phyloP scores from a whole-genome alignment of 2,113 vertebrate genomes.

The Ramphastos sulfuratus region DNA sequence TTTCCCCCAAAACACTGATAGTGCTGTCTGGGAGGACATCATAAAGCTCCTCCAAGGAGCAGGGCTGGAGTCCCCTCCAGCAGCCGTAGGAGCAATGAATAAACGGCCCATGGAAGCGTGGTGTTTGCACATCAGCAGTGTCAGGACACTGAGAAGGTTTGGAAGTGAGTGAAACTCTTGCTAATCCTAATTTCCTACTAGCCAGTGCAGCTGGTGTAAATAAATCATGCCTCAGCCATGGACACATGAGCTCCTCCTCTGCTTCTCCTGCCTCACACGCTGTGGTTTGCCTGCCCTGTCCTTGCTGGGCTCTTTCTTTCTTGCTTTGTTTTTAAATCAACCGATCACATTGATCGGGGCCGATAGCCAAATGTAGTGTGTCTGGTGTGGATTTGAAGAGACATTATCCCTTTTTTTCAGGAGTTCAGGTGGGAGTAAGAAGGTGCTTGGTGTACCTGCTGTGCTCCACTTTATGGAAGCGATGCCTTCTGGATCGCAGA shows the following conservation, averaged over 20 bases:
- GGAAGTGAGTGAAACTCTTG: not conserved
- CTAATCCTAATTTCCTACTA: not conserved
- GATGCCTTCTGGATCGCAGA: not conserved
- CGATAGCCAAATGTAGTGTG: slow-evolving; percentile 59
- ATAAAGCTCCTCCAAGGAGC: not conserved
- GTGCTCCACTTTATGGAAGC: not conserved
- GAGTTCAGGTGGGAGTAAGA: not conserved
- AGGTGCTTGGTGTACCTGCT: not conserved
- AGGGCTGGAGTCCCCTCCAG: not conserved
- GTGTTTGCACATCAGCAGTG: slow-evolving; percentile 12
- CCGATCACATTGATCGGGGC: slow-evolving; percentile 79
- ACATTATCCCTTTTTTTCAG: slow-evolving; percentile 46
- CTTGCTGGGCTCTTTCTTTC: slow-evolving; percentile 52
- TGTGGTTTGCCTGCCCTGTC: slow-evolving; percentile 44
- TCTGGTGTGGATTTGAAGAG: slow-evolving; percentile 53
- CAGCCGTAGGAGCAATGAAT: slow-evolving; percentile 9
- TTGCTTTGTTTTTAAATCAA: slow-evolving; percentile 42
- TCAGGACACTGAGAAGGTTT: not conserved
- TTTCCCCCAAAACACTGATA: fast-evolving
- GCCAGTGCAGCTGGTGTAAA: slow-evolving; percentile 9
- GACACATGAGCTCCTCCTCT: slow-evolving; percentile 23
- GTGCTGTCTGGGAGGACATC: not conserved
- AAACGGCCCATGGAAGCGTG: not conserved
- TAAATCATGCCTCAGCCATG: not conserved
- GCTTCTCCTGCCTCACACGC: slow-evolving; percentile 44